Base-by-base conservation (phyloP, 2,888 invertebrate genomes). In the Philereme transversata region DNA sequence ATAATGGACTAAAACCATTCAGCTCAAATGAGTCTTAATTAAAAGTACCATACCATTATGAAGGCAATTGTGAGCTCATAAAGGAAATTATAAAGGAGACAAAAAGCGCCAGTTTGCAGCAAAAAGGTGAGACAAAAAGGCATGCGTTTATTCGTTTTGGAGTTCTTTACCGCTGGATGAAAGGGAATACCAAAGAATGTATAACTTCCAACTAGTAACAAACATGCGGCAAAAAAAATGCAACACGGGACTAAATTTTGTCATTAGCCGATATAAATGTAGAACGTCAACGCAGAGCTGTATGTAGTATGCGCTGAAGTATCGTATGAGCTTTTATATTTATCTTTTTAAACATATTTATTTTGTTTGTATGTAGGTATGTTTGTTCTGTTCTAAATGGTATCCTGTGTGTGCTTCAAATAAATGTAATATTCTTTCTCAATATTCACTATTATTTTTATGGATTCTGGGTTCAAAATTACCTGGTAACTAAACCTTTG, bases 41-140 rank as follows among this genome's bases (percentile, higher is more conserved):
- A 88, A 88, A 88, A 87, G 87, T 83, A 84, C 85, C 85, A 88
- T 87, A 87, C 85, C 82, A 84, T 88, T 87, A 89, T 86, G 85
- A 84, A 84, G 88, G 87, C 82, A 88, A 88, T 88, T 87, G 85
- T 82, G 86, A 86, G 83, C 85, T 84, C 85, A 82, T 89, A 87
- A 87, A 88, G 86, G 86, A 88, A 88, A 87, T 88, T 87, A 88
- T n/a, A 88, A 88, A 86, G 82, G 80, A 84, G 82, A 88, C 84
- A 84, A 86, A 84, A 83, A 73, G 51, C 64, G 71, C 68, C 61
- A 53, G 76, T 77, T 77, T 70, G 67, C 60, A 67, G 71, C 68
- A 76, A 75, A 78, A 77, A 58, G 51, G 36, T 63, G 62, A 73
- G 73, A 72, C 75, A 78, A 81, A 80, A 75, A 79, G 72, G 71